Evolutionary conservation across 2,888 invertebrate species (phyloP).

Genomic region (Ochropleura plecta): DNA sequence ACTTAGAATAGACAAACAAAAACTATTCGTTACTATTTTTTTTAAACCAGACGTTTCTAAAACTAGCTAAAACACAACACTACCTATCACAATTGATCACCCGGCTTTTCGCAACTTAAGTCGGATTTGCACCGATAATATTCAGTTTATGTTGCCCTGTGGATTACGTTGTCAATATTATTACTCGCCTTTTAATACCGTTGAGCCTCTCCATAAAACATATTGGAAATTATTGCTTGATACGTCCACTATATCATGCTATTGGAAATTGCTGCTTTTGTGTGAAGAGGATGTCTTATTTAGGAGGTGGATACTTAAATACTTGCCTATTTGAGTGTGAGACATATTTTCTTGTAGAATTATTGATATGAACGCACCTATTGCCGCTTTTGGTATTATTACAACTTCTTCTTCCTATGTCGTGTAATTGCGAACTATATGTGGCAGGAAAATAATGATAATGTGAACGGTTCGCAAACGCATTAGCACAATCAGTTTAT

Average conservation of each 20-base stretch:
- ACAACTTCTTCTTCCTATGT: not conserved
- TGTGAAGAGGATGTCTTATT: conserved; percentile 61
- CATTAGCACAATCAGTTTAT: not conserved
- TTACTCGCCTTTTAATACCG: conserved; percentile 89
- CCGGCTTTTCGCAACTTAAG: conserved; percentile 81
- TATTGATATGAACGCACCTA: not conserved
- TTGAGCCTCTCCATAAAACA: conserved; percentile 88
- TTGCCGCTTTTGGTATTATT: not conserved
- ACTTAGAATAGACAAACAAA: not conserved
- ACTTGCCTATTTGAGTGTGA: conserved; percentile 17
- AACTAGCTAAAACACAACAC: conserved; percentile 46
- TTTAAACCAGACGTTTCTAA: conserved; percentile 16
- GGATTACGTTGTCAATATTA: conserved; percentile 89
- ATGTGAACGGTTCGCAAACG: not conserved
- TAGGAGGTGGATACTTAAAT: conserved; percentile 21
- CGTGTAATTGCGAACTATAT: not conserved
- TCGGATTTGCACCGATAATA: conserved; percentile 86
- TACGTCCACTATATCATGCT: conserved; percentile 77
- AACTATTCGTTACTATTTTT: not conserved
- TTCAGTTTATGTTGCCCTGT: conserved; percentile 81
- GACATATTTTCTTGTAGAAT: not conserved
- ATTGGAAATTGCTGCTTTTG: conserved; percentile 70
- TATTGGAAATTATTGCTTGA: conserved; percentile 85
- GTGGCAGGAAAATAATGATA: no score
- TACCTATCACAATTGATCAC: conserved; percentile 55